A percentile compares a stretch with the other conserved stretches of the same genome.
These are phyloP conservation scores for Agriopis leucophaearia DNA, from an alignment of 2,888 invertebrate genomes.

Conservation along the genomic window DNA sequence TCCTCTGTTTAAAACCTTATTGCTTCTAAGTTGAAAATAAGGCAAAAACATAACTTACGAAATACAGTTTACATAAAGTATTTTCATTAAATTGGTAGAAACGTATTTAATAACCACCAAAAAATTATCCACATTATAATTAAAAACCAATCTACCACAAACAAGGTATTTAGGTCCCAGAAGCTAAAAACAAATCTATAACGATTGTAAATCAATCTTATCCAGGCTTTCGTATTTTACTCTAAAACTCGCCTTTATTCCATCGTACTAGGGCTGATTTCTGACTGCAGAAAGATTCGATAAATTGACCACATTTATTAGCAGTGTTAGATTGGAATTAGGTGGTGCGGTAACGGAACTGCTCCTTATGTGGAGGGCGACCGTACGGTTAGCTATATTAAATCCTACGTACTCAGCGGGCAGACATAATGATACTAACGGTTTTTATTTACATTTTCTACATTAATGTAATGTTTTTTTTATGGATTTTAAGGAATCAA, in stretches of 20 bases:
- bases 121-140: background rate
- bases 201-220: constrained; percentile 25
- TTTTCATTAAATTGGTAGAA: too few species aligned
- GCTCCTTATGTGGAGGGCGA: constrained; percentile 41
- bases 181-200: constrained; percentile 25
- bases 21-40: too few species aligned
- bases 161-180: constrained; percentile 17
- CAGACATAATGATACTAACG: background rate
- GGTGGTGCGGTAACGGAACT: constrained; percentile 46
- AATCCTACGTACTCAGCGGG: constrained; percentile 9
- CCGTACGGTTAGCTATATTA: constrained; percentile 40
- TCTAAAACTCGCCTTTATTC: background rate
- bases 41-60: too few species aligned
- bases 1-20: too few species aligned
- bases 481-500: too few species aligned
- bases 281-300: background rate
- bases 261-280: background rate
- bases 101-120: background rate
- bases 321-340: constrained; percentile 32
- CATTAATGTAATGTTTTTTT: background rate
- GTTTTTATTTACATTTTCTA: background rate
- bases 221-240: background rate
- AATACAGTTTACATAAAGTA: too few species aligned
- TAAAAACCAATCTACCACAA: constrained; percentile 8
- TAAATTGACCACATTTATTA: constrained; percentile 27